Conservation (phyloP, 2,888 invertebrate genomes). For the Cabera pusaria region DNA sequence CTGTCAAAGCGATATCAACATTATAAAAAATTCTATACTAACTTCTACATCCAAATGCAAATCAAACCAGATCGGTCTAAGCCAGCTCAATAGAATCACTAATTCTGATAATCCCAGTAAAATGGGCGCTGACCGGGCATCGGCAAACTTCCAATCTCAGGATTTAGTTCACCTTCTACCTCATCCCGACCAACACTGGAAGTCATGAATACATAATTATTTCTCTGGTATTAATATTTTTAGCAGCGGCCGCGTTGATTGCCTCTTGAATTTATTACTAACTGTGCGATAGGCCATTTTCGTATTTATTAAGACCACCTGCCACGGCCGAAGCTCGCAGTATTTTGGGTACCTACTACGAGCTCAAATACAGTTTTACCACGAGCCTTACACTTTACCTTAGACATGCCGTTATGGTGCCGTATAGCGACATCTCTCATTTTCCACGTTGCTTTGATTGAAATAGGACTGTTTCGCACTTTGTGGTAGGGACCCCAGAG, state of each 20-base stretch:
- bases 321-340: constrained; percentile 64
- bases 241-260: constrained; percentile 80
- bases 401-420: no score
- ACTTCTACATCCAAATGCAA: no score
- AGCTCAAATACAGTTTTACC: no score
- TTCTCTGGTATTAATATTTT: constrained; percentile 82
- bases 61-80: constrained; percentile 1
- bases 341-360: no score
- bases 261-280: constrained; percentile 83
- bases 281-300: constrained; percentile 75
- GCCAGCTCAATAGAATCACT: constrained; percentile 25
- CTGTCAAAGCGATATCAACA: no score
- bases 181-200: constrained; percentile 48
- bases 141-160: constrained; percentile 47
- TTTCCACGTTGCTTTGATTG: no score
- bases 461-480: no score
- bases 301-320: constrained; percentile 83
- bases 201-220: constrained; percentile 82
- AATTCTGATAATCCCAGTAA: constrained; percentile 36
- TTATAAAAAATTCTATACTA: no score
- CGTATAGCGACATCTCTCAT: no score
- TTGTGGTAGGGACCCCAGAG: no score
- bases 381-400: no score
- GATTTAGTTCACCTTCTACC: constrained; percentile 54
- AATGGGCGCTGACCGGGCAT: constrained; percentile 28